Evolutionary conservation across 2,888 invertebrate genomes (phyloP), one percentile per base, ranked within the genome.

Genomic region (Leptopterna dolabrata): DNA sequence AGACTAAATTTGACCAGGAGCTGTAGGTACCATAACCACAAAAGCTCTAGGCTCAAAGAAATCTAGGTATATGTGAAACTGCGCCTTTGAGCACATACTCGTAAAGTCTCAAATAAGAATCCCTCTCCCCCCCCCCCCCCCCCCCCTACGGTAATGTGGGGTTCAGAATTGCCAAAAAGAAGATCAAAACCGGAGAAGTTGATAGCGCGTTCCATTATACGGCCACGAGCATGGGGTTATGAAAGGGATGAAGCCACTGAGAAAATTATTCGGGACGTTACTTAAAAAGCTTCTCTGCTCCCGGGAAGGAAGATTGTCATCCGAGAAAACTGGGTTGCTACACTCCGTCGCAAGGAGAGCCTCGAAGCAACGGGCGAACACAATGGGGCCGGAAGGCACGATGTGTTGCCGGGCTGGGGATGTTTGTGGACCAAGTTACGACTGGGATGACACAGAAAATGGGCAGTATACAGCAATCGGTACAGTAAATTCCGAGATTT

Each of bases 331-430:
- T 24, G 63, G 63, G 63, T 63, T 63, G 63, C 63, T 63, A 19
- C 6, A 24, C 63, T 19, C 63, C 19, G 27, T 24, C 27, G 63
- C 55, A 55, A 55, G 55, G n/a, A 47, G 47, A 13, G 19, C 3
- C 63, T 63, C 24, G 24, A 11, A 9, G 63, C 27, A 11, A 27
- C 24, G 6, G 13, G 63, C 3, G 24, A 19, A 63, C 63, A 63
- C 63, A 63, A 63, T 63, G 63, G 63, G 47, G 24, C 63, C 63
- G 63, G 63, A 63, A 63, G 63, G 63, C 63, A 63, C 63, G 63
- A 63, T 24, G 24, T 24, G 24, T 36, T 36, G 36, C 7, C 24
- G 24, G 24, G 14, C 47, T 47, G 63, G 7, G 63, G 24, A 63
- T 19, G 24, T 7, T 24, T 63, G 2, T 63, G 63, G 63, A 63